phyloP scores from a whole-genome alignment of 2,113 vertebrate genomes.

The Peromyscus polionotus region DNA sequence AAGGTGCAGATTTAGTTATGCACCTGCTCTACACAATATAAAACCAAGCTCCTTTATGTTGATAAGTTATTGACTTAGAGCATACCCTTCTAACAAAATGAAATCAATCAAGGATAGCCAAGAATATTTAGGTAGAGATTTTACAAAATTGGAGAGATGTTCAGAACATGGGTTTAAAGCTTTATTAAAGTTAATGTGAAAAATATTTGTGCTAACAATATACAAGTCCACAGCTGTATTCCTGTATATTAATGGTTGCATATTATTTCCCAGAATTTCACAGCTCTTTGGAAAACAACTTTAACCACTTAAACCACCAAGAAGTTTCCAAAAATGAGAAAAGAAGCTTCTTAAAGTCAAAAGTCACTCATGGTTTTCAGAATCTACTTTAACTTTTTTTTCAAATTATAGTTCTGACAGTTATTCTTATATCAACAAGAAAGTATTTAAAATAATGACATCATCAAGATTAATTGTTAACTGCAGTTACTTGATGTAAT shows the following conservation, averaged over 20 bases:
- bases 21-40: slow-evolving; percentile 46
- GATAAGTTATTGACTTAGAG: slow-evolving; percentile 57
- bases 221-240: slow-evolving; percentile 39
- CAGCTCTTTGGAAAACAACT: slow-evolving; percentile 13
- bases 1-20: slow-evolving; percentile 55
- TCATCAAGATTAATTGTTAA: not conserved
- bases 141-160: slow-evolving; percentile 44
- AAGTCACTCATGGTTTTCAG: slow-evolving; percentile 20
- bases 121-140: slow-evolving; percentile 63
- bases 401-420: not conserved
- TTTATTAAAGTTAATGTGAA: slow-evolving; percentile 64
- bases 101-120: slow-evolving; percentile 39
- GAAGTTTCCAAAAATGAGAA: slow-evolving; percentile 31
- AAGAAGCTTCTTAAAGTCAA: not conserved
- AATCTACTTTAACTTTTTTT: slow-evolving; percentile 9
- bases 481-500: not conserved
- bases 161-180: slow-evolving; percentile 26
- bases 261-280: slow-evolving; percentile 41
- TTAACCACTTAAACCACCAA: slow-evolving; percentile 41
- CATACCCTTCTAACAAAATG: slow-evolving; percentile 6
- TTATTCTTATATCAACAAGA: slow-evolving; percentile 3
- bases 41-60: slow-evolving; percentile 49
- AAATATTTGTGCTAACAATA: slow-evolving; percentile 52
- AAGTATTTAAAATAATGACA: not conserved
- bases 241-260: slow-evolving; percentile 34